These are phyloP conservation scores for Polymixis flavicincta DNA, from an alignment of 2,888 invertebrate genomes.

Conservation along the genomic window DNA sequence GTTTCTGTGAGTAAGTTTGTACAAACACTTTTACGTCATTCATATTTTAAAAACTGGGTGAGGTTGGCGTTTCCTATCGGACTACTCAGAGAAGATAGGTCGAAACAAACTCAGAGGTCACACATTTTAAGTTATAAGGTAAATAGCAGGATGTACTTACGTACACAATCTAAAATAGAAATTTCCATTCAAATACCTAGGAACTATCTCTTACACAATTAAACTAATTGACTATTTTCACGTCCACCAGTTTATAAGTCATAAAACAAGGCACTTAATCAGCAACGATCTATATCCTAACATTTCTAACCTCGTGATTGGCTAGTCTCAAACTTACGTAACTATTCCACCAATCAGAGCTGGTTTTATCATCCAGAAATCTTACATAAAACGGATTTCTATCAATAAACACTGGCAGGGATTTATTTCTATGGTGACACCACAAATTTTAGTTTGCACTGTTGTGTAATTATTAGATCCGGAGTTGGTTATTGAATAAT, in stretches of 20 bases:
- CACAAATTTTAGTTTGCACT: slow-evolving; percentile 2
- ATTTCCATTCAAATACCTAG: background rate
- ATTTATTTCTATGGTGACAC: slow-evolving; percentile 34
- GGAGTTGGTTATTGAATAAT: background rate
- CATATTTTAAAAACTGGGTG: too few species aligned
- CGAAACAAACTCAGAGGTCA: too few species aligned
- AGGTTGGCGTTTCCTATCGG: too few species aligned
- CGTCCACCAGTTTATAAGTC: slow-evolving; percentile 32
- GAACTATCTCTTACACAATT: slow-evolving; percentile 5
- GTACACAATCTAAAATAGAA: slow-evolving; percentile 10
- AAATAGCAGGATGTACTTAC: background rate
- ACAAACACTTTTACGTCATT: too few species aligned
- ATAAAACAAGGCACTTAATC: slow-evolving; percentile 37
- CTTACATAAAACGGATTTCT: slow-evolving; percentile 39
- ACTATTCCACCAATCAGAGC: slow-evolving; percentile 38
- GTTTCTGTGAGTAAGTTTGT: too few species aligned
- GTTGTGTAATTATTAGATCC: slow-evolving; percentile 5
- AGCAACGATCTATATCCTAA: slow-evolving; percentile 34
- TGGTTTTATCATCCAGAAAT: slow-evolving; percentile 47
- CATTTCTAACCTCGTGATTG: slow-evolving; percentile 23
- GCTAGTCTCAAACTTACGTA: slow-evolving; percentile 13
- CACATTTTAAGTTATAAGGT: too few species aligned
- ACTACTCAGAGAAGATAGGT: too few species aligned
- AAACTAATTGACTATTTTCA: slow-evolving; percentile 21
- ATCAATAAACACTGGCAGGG: slow-evolving; percentile 11